These are phyloP conservation scores for Natrix natrix DNA, from an alignment of 2,797 vertebrate genomes.

Conservation along the genomic window DNA sequence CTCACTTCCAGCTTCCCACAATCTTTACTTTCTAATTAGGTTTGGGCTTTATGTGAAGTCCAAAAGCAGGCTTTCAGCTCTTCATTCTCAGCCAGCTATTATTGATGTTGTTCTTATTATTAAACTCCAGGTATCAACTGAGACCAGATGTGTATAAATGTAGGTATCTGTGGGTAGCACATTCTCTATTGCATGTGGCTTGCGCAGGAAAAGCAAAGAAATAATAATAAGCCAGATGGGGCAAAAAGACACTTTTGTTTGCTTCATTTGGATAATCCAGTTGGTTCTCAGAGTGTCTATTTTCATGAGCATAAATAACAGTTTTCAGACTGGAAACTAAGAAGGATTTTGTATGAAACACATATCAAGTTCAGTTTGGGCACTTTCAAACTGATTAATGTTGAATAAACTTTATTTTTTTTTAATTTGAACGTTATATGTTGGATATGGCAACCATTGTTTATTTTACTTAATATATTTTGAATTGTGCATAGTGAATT, in stretches of 20 bases:
- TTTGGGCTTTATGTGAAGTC: neutral
- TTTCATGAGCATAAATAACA: neutral
- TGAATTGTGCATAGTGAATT: neutral
- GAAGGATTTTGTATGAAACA: neutral
- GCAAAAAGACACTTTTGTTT: neutral
- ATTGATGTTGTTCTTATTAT: neutral
- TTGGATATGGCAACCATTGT: neutral
- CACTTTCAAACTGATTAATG: neutral
- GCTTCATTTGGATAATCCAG: neutral
- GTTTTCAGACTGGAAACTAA: neutral
- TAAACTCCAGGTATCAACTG: neutral
- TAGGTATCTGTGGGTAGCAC: neutral
- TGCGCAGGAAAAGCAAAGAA: neutral
- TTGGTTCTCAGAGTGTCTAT: neutral
- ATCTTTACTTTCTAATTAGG: conserved; percentile 24
- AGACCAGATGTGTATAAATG: neutral
- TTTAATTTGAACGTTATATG: neutral
- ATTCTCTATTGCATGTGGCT: neutral
- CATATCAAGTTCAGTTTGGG: neutral
- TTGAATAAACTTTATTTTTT: neutral
- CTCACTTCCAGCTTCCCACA: neutral
- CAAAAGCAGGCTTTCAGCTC: neutral
- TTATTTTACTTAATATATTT: neutral
- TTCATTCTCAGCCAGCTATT: neutral
- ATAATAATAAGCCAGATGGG: neutral